Evolutionary conservation across 2,888 invertebrate genomes (phyloP), one percentile per base, ranked within the genome.

Genomic region (Lysandra bellargus): DNA sequence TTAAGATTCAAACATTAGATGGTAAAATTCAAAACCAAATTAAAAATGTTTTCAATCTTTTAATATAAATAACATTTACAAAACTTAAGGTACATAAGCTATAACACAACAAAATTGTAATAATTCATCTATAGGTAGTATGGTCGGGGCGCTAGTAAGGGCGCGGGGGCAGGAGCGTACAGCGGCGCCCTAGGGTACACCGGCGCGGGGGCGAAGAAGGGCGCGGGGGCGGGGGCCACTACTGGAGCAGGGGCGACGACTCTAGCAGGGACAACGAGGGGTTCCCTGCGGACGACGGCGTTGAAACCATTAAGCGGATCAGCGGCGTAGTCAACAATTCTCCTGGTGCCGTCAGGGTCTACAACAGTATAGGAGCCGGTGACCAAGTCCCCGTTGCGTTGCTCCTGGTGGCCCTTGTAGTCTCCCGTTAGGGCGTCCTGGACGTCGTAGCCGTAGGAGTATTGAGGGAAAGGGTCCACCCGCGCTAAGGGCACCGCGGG

Each of bases 341-440:
- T 91, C 79, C 93, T 90, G 2, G 95, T 95, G 82, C 95, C 95
- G 81, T 95, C 95, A 37, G 95, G 93, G 82, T 95, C 95, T 2
- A 93, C 91, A 12, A 95, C 92, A 9, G 92, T 87, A 88, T 95
- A 95, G 17, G 95, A 95, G 4, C 95, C 95, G 53, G 95, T 95
- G 79, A 95, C 95, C 4, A 95, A 86, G 85, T 95, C 95, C 0
- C 95, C 95, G 83, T 94, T 94, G 79, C 95, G 91, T 33, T 93
- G 89, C 84, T 95, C 95, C 80, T 94, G 93, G 87, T 95, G 95
- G 78, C 94, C 95, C 83, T 95, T 95, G 88, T 92, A 94, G 89
- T 96, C 96, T 37, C 96, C 95, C 44, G 95, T 95, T 80, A 95
- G 90, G 3, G 94, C 87, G 84, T 96, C 96, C 83, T 95, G 95